phyloP scores from a whole-genome alignment of 92 coral and sea anemone genomes.

The Siderastrea siderea region DNA sequence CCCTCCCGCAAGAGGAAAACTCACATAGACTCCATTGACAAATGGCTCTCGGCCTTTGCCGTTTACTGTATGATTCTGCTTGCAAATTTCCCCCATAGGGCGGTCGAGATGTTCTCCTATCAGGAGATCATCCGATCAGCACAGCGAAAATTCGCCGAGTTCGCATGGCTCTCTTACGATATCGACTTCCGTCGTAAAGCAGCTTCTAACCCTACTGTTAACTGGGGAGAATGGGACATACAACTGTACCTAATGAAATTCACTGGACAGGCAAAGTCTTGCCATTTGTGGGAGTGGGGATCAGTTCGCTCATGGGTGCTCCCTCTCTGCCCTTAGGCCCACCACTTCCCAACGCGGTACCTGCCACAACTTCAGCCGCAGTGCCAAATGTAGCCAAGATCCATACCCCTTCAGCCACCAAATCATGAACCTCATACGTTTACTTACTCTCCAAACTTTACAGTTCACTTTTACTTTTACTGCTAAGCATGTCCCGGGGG shows the following conservation, averaged over 20 bases:
- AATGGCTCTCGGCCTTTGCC: slow-evolving; percentile 28
- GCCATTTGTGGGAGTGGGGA: slow-evolving; percentile 2
- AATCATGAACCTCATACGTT: slow-evolving; percentile 1
- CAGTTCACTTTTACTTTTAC: not conserved
- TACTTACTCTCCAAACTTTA: not conserved
- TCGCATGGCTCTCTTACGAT: slow-evolving; percentile 10
- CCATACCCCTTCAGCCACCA: not conserved
- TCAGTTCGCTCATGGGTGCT: slow-evolving; percentile 6
- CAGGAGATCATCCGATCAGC: slow-evolving; percentile 18
- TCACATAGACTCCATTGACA: slow-evolving; percentile 8
- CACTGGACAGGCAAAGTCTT: slow-evolving; percentile 2
- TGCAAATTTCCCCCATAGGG: slow-evolving; percentile 1
- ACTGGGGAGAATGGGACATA: not conserved
- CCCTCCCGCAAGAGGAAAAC: not conserved
- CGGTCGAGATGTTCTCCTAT: slow-evolving; percentile 16
- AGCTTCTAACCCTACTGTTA: not conserved
- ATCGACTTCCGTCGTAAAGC: slow-evolving; percentile 5
- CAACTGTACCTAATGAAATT: not conserved
- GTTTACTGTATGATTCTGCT: not conserved
- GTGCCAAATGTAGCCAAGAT: slow-evolving; percentile 11
- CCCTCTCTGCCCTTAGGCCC: slow-evolving; percentile 1
- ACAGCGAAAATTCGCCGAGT: not conserved
- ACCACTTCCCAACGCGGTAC: not conserved
- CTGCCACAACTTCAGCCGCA: not conserved
- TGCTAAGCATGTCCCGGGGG: not conserved